Percentiles rank a stretch among this genome's conserved stretches.
Evolutionary conservation across 2,888 invertebrate genomes (phyloP).

Genomic region (Pomacea canaliculata): DNA sequence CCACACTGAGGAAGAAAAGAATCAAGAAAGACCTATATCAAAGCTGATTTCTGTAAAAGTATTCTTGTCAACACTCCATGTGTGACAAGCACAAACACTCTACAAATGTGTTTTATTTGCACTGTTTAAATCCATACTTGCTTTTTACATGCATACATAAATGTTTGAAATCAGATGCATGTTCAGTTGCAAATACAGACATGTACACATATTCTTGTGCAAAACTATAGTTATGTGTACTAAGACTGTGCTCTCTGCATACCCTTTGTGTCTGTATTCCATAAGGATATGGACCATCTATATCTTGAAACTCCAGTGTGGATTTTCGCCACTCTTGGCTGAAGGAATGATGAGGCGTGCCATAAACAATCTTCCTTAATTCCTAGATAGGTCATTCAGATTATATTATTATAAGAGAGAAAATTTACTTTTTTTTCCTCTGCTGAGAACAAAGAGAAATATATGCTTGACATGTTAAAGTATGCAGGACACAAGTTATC

Average conservation of each 20-base stretch:
- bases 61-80: too few relatives aligned
- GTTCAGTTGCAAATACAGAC: neutral
- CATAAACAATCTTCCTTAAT: slow-evolving; percentile 50
- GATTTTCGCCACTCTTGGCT: slow-evolving; percentile 58
- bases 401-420: slow-evolving; percentile 1
- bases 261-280: slow-evolving; percentile 58
- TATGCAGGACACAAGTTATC: too few relatives aligned
- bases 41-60: too few relatives aligned
- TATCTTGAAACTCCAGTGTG: slow-evolving; percentile 50
- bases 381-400: slow-evolving; percentile 21
- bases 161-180: neutral
- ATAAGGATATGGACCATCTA: slow-evolving; percentile 53
- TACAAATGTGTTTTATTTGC: neutral
- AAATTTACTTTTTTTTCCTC: neutral
- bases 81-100: neutral
- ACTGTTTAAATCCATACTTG: too few relatives aligned
- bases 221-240: neutral
- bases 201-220: neutral
- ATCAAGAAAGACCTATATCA: neutral
- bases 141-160: neutral
- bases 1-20: slow-evolving; percentile 53
- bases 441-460: too few relatives aligned
- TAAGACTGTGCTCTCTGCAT: slow-evolving; percentile 3
- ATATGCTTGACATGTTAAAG: too few relatives aligned
- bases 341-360: slow-evolving; percentile 55